A percentile compares a stretch with the other conserved stretches of the same genome.
Conservation (phyloP, 2,888 invertebrate genomes). For the Drosophila meridiana region DNA sequence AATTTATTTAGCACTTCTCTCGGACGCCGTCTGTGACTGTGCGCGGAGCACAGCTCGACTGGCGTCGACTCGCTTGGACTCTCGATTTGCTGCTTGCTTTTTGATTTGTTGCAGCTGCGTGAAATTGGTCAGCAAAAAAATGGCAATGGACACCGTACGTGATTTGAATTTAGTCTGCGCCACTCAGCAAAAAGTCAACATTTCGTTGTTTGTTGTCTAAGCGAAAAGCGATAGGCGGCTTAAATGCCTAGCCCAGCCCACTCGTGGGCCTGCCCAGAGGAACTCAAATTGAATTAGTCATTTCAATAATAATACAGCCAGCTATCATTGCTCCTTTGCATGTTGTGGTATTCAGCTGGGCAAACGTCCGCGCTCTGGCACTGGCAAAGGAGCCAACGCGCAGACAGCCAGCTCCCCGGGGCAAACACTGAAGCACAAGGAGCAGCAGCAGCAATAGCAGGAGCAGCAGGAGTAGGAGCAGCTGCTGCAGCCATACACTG, state of each 20-base stretch:
- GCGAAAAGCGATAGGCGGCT: constrained; percentile 17
- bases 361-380: constrained; percentile 4
- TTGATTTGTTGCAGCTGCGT: constrained; percentile 79
- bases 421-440: background rate
- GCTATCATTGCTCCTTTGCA: constrained; percentile 19
- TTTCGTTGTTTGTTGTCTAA: constrained; percentile 42
- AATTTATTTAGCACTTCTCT: constrained; percentile 70
- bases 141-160: constrained; percentile 66
- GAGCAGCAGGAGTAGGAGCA: constrained; percentile 2
- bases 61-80: constrained; percentile 2
- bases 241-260: constrained; percentile 12
- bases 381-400: background rate
- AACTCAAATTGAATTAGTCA: constrained; percentile 56
- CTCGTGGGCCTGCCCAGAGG: constrained; percentile 9
- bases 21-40: constrained; percentile 10
- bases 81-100: constrained; percentile 45
- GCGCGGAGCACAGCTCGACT: background rate
- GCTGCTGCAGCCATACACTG: background rate
- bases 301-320: constrained; percentile 33
- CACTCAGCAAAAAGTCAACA: constrained; percentile 17
- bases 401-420: constrained; percentile 9
- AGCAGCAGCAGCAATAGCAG: background rate
- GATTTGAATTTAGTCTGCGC: constrained; percentile 66
- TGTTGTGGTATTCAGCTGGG: constrained; percentile 11
- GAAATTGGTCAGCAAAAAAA: constrained; percentile 77